Conservation (phyloP, 2,113 vertebrate species). For the Sprattus sprattus region DNA sequence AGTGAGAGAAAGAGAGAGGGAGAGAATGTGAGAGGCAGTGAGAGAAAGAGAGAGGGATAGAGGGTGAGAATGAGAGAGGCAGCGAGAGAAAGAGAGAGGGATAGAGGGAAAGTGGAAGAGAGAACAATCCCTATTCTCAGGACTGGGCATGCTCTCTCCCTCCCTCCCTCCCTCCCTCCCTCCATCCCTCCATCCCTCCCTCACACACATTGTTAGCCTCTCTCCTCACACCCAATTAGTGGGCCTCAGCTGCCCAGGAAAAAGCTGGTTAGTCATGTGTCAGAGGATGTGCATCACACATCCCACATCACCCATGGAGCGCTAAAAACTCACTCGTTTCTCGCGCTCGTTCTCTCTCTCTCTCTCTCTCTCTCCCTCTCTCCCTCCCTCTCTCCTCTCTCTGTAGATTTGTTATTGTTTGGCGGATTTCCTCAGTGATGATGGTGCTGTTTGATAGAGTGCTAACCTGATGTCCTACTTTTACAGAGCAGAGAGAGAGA, state of each 20-base stretch:
- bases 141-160: slow-evolving; percentile 30
- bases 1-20: too few species aligned
- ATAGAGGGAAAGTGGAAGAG: slow-evolving; percentile 9
- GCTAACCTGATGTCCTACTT: slow-evolving; percentile 8
- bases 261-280: slow-evolving; percentile 34
- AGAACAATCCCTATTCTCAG: slow-evolving; percentile 34
- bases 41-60: slow-evolving; percentile 14
- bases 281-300: slow-evolving; percentile 41
- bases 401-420: neutral
- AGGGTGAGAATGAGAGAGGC: neutral
- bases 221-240: slow-evolving; percentile 40
- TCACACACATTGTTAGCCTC: slow-evolving; percentile 43
- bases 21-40: neutral
- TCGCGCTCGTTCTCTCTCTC: neutral
- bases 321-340: neutral
- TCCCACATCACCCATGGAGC: slow-evolving; percentile 5
- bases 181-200: slow-evolving; percentile 11
- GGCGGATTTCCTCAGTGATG: neutral
- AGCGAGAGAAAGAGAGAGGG: neutral
- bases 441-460: neutral
- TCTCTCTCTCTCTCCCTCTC: neutral
- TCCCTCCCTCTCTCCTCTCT: neutral
- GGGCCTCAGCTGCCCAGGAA: slow-evolving; percentile 18
- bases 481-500: neutral
- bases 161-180: slow-evolving; percentile 17